Base-by-base conservation (phyloP, 2,888 invertebrate species). In the Drosophila pseudotalamancana region DNA sequence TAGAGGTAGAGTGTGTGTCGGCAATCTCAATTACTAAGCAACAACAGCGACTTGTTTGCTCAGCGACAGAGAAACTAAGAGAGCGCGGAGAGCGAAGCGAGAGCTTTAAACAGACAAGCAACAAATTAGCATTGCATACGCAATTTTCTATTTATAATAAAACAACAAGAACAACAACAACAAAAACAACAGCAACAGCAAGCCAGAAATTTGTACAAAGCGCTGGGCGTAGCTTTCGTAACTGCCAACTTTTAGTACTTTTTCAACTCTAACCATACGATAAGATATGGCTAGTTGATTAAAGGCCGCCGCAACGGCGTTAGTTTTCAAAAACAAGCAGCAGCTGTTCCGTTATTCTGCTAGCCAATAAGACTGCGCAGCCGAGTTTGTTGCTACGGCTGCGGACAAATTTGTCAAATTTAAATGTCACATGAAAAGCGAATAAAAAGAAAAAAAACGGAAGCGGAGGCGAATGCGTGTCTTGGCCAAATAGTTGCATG, bases 121-220 rank as follows among this genome's bases (percentile, higher is more conserved):
- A 71, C 67, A 77, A 83, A 80, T 86, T 86, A 87, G 83, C 83
- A 86, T 73, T 87, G 86, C 87, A 85, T 88, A 88, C 88, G 88
- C 89, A 89, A 88, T 88, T 88, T 88, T 88, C 88, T 88, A 88
- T 88, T 89, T 87, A 83, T 88, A 88, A 82, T 75, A 73, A 72
- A 77, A 72, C 66, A 75, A 65, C 67, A 75, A 67, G 69, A 74
- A 71, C 61, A 73, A 62, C 64, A 76, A 68, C 72, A 81, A 34
- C 68, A 64, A 42, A 43, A 65, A 45, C 49, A 60, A 49, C 46
- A 40, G 21, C 19, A 19, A n/a, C 37, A 48, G 27, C 34, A 37
- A 34, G 43, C 19, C 19, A 19, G 27, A 66, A 62, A 48, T 31
- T 43, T 27, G 53, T 72, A 60, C 51, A 67, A 51, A 72, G 72